A percentile compares a stretch with the other conserved stretches of the same genome.
Conservation (phyloP, 2,113 vertebrate genomes). For the Eurypyga helias region DNA sequence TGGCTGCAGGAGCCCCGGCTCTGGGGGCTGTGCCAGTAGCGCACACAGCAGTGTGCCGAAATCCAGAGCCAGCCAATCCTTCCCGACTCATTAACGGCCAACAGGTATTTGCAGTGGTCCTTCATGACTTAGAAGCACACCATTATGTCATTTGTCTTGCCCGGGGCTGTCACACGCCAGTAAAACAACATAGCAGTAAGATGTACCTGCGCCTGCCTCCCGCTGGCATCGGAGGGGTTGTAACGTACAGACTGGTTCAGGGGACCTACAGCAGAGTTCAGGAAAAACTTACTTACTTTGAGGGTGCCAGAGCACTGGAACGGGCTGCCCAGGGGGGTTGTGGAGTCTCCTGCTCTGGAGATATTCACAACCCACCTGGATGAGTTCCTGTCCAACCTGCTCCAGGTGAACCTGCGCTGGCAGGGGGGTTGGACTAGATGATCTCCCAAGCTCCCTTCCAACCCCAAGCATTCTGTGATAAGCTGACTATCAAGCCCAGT, state of each 20-base stretch:
- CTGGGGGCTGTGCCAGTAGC: neutral
- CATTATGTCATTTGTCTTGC: neutral
- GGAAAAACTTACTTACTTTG: too few species aligned
- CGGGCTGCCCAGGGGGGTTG: too few species aligned
- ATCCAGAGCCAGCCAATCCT: neutral
- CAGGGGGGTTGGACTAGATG: too few species aligned
- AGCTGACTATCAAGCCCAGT: neutral
- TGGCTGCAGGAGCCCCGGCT: neutral
- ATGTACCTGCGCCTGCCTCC: neutral
- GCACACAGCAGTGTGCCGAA: rapidly evolving
- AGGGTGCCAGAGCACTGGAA: too few species aligned
- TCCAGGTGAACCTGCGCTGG: too few species aligned
- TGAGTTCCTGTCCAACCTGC: too few species aligned
- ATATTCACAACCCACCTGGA: too few species aligned
- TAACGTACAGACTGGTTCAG: rapidly evolving
- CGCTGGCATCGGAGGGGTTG: rapidly evolving
- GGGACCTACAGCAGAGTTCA: neutral
- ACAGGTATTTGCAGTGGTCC: neutral
- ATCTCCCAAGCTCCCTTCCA: too few species aligned
- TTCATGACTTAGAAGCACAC: rapidly evolving
- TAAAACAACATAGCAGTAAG: neutral
- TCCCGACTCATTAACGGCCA: neutral
- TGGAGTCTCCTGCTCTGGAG: too few species aligned
- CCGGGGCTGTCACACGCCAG: neutral
- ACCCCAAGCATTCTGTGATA: too few species aligned